Percentiles rank a stretch among this genome's conserved stretches.
Conservation (phyloP, 2,113 vertebrate genomes). For the Limanda limanda region DNA sequence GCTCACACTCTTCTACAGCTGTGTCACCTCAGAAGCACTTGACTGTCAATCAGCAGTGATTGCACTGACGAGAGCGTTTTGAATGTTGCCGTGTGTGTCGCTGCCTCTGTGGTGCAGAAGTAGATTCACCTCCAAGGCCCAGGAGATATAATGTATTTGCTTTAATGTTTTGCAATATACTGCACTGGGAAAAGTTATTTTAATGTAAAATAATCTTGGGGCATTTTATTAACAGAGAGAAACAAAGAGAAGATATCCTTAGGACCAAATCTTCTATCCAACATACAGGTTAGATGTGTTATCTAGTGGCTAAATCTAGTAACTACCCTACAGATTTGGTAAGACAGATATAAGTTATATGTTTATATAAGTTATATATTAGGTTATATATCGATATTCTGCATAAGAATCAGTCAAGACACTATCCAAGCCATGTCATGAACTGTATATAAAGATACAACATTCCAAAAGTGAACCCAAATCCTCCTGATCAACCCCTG, state of each 20-base stretch:
- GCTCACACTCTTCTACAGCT: slow-evolving; percentile 26
- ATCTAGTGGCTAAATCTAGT: too few relatives aligned
- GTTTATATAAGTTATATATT: too few relatives aligned
- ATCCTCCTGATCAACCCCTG: too few relatives aligned
- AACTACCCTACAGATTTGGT: too few relatives aligned
- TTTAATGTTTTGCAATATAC: neutral
- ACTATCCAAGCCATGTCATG: too few relatives aligned
- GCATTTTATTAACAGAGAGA: neutral
- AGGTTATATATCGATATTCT: too few relatives aligned
- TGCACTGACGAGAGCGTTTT: slow-evolving; percentile 49
- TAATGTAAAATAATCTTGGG: neutral
- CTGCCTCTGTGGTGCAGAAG: slow-evolving; percentile 29
- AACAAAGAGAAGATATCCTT: neutral
- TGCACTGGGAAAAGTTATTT: neutral
- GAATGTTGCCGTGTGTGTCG: slow-evolving; percentile 18
- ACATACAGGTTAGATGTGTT: too few relatives aligned
- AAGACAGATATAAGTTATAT: too few relatives aligned
- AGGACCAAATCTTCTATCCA: neutral
- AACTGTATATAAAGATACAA: too few relatives aligned
- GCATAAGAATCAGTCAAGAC: too few relatives aligned
- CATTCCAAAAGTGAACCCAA: too few relatives aligned
- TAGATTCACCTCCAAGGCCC: neutral
- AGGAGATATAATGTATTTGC: too few relatives aligned
- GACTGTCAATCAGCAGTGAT: slow-evolving; percentile 59
- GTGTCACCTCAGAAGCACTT: slow-evolving; percentile 52